phyloP scores from a whole-genome alignment of 1,140 invertebrate species.

The Macrobrachium rosenbergii region DNA sequence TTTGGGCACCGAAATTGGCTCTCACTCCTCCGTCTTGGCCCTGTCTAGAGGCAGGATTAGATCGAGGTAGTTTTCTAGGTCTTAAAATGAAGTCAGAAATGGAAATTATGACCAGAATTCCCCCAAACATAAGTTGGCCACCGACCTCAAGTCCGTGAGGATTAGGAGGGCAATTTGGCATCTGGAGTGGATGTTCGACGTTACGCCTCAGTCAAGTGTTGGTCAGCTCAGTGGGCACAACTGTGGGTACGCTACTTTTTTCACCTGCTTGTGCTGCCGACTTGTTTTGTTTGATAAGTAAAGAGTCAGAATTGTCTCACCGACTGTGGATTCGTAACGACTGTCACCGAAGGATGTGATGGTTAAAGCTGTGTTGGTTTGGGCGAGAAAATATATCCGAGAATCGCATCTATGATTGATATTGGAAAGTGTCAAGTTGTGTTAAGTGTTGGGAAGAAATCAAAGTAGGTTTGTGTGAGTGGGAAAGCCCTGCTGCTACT shows the following conservation, averaged over 20 bases:
- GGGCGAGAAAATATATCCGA: too few relatives aligned
- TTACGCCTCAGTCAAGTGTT: slow-evolving; percentile 62
- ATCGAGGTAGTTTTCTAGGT: not conserved
- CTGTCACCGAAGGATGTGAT: slow-evolving; percentile 45
- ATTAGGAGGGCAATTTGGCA: slow-evolving; percentile 60
- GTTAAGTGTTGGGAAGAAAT: slow-evolving; percentile 29
- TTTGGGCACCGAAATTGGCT: not conserved
- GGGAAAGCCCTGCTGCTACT: too few relatives aligned
- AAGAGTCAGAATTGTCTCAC: not conserved
- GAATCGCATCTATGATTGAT: too few relatives aligned
- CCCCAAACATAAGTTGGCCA: not conserved
- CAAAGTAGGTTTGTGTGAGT: too few relatives aligned
- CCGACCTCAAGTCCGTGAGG: slow-evolving; percentile 33
- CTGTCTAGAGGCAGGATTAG: too few relatives aligned
- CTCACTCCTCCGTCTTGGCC: too few relatives aligned
- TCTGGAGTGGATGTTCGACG: slow-evolving; percentile 57
- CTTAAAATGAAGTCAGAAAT: not conserved
- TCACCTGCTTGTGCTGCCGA: slow-evolving; percentile 33
- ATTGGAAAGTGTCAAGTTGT: slow-evolving; percentile 15
- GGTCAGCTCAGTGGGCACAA: slow-evolving; percentile 58
- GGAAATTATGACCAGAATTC: not conserved
- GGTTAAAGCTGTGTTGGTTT: slow-evolving; percentile 27
- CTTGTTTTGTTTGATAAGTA: slow-evolving; percentile 30
- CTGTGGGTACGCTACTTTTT: slow-evolving; percentile 31
- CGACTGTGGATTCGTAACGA: not conserved